These are phyloP conservation scores for Electrona antarctica DNA, from an alignment of 2,113 vertebrate species.

Conservation along the genomic window DNA sequence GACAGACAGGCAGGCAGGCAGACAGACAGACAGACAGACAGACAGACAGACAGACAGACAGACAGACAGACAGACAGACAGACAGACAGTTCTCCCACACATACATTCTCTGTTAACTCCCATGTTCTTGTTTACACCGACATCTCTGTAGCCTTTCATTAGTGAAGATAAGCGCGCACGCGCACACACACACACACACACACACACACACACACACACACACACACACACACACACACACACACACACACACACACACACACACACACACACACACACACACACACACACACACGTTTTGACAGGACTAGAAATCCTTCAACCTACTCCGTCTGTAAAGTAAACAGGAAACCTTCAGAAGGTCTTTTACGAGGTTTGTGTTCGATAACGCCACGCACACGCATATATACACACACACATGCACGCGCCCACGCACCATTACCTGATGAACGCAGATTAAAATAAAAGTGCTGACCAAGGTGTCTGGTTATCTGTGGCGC, in stretches of 20 bases:
- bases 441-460: too few species aligned
- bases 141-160: constrained; percentile 43
- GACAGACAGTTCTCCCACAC: too few species aligned
- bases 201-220: not conserved
- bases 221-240: not conserved
- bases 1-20: too few species aligned
- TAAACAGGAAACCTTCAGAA: not conserved
- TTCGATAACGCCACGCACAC: not conserved
- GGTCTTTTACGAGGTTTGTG: too few species aligned
- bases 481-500: constrained; percentile 44
- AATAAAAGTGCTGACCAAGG: constrained; percentile 54
- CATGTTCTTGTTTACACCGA: constrained; percentile 47
- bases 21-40: too few species aligned
- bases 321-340: too few species aligned
- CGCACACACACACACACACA: constrained; percentile 13
- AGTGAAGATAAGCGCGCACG: constrained; percentile 47
- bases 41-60: not conserved
- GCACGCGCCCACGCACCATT: too few species aligned
- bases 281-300: not conserved
- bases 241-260: constrained; percentile 3
- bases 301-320: not conserved
- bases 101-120: constrained; percentile 27
- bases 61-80: not conserved
- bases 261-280: not conserved
- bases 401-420: not conserved